A percentile compares a stretch with the other conserved stretches of the same genome.
phyloP scores from a whole-genome alignment of 2,113 vertebrate species.

The Rousettus leschenaultii region DNA sequence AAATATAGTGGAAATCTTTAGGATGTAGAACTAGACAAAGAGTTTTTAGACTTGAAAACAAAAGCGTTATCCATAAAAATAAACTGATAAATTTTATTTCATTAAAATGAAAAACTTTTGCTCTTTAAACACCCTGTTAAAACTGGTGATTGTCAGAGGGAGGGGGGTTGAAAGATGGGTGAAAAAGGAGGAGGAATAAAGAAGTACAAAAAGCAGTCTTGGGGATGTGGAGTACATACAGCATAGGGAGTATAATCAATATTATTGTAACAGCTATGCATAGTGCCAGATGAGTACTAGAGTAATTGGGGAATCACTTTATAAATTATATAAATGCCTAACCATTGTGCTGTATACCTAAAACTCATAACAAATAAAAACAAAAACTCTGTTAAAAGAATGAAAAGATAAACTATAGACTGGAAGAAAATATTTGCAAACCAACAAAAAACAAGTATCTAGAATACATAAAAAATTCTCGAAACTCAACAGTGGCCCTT shows the following conservation, averaged over 20 bases:
- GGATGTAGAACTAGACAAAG: not conserved
- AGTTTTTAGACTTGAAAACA: constrained; percentile 1
- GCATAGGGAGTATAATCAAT: too few species aligned
- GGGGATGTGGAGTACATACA: too few species aligned
- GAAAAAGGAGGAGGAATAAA: too few species aligned
- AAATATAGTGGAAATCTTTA: not conserved
- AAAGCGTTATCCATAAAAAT: not conserved
- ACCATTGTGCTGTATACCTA: too few species aligned
- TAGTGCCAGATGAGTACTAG: too few species aligned
- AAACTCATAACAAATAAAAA: too few species aligned
- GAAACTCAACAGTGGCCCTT: not conserved
- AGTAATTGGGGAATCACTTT: too few species aligned
- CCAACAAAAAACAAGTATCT: not conserved
- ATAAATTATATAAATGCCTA: too few species aligned
- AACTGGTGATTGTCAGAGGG: too few species aligned
- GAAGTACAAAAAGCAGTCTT: too few species aligned
- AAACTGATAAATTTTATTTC: not conserved
- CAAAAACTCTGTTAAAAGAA: not conserved
- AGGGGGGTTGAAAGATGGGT: too few species aligned
- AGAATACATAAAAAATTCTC: not conserved
- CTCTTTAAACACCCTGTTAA: not conserved
- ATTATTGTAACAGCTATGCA: too few species aligned
- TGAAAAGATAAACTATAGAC: not conserved
- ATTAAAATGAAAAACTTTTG: not conserved
- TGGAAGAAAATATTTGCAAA: not conserved